Percentiles rank a stretch among this genome's conserved stretches.
Conservation (phyloP, 2,797 vertebrate species). For the Picus viridis region DNA sequence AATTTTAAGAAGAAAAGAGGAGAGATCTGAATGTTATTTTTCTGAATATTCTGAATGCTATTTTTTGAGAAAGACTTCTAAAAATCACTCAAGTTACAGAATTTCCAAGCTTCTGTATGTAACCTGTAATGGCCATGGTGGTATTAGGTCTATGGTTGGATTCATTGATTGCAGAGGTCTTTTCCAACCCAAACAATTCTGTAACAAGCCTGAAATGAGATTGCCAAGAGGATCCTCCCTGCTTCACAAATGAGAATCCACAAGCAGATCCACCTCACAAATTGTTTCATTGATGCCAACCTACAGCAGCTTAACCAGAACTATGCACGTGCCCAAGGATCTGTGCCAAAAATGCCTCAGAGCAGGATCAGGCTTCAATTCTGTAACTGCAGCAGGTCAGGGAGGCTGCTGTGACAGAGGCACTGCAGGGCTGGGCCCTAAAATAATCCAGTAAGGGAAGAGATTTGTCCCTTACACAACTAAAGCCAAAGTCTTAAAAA, state of each 20-base stretch:
- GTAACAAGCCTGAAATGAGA: not conserved
- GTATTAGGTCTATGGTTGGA: no score
- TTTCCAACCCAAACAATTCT: no score
- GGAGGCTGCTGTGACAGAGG: not conserved
- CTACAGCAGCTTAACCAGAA: slow-evolving; percentile 19
- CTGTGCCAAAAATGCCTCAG: not conserved
- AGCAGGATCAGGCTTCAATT: slow-evolving; percentile 16
- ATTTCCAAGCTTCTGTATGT: not conserved
- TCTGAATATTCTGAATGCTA: no score
- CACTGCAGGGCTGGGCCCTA: not conserved
- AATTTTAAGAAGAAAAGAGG: not conserved
- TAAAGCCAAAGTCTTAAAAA: slow-evolving; percentile 35
- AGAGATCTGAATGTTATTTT: not conserved
- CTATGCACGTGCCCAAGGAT: not conserved
- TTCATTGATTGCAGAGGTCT: no score
- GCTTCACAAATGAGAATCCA: not conserved
- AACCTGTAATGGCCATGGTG: not conserved
- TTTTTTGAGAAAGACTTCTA: not conserved
- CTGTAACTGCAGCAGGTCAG: not conserved
- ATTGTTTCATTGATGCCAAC: slow-evolving; percentile 13
- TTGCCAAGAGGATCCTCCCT: not conserved
- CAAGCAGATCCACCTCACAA: not conserved
- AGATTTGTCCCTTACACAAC: slow-evolving; percentile 7
- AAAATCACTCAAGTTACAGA: not conserved
- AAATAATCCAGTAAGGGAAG: slow-evolving; percentile 17